Evolutionary conservation across 2,113 vertebrate species (phyloP).

Genomic region (Hystrix cristata): DNA sequence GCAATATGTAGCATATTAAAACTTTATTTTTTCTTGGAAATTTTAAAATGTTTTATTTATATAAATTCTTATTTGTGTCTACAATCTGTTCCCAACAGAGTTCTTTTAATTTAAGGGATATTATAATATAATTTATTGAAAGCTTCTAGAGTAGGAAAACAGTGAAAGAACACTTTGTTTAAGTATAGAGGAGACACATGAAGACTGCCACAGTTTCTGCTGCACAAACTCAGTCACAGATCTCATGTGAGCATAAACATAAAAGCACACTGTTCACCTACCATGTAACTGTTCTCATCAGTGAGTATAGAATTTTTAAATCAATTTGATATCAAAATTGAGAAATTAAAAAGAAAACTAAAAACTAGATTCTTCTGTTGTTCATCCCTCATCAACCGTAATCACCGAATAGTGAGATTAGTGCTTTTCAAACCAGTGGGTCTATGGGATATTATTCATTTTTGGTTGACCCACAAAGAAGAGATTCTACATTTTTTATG

Average conservation of each 20-base stretch:
- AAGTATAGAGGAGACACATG: background rate
- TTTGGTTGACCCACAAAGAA: background rate
- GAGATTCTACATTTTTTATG: slow-evolving; percentile 1
- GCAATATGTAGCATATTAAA: background rate
- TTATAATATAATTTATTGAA: background rate
- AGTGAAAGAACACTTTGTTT: background rate
- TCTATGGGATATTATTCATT: background rate
- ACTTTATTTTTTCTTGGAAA: slow-evolving; percentile 27
- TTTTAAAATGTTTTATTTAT: slow-evolving; percentile 4
- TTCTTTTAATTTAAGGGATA: background rate
- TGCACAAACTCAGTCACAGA: background rate
- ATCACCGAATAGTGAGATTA: background rate
- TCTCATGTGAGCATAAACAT: background rate
- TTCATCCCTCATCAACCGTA: background rate
- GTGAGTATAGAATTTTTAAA: background rate
- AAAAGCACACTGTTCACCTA: background rate
- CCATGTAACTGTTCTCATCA: background rate
- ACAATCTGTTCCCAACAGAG: background rate
- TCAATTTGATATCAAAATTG: background rate
- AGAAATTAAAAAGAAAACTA: background rate
- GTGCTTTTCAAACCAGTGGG: background rate
- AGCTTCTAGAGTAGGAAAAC: background rate
- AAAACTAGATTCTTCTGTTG: background rate
- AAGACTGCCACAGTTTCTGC: background rate
- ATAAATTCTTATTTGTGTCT: background rate